Evolutionary conservation across 1,140 invertebrate genomes (phyloP).

Genomic region (Cherax quadricarinatus): DNA sequence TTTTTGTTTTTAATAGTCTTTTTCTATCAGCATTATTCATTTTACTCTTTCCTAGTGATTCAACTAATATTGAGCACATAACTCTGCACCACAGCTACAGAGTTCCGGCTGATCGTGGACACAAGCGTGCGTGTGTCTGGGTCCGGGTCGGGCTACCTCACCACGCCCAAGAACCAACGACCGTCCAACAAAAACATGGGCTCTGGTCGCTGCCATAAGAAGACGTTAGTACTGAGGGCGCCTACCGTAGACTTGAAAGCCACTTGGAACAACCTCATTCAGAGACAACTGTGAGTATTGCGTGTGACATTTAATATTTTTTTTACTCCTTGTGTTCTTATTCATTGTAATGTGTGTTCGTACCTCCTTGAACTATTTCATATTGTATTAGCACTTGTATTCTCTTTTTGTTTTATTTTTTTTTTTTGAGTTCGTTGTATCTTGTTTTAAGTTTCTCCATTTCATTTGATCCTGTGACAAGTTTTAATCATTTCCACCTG

Average conservation of each 20-base stretch:
- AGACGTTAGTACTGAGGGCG: conserved; percentile 85
- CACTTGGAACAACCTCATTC: conserved; percentile 91
- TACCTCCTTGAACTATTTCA: not conserved
- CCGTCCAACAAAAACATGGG: not conserved
- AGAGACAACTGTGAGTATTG: conserved; percentile 87
- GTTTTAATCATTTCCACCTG: too few relatives aligned
- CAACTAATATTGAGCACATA: too few relatives aligned
- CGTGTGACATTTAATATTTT: too few relatives aligned
- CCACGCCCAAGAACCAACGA: not conserved
- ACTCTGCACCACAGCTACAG: conserved; percentile 15
- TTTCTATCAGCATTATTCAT: too few relatives aligned
- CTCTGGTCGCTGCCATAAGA: conserved; percentile 76
- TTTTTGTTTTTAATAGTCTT: too few relatives aligned
- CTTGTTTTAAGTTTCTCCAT: too few relatives aligned
- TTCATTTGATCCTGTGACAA: too few relatives aligned
- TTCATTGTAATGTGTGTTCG: not conserved
- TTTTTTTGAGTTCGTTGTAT: too few relatives aligned
- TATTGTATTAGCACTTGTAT: not conserved
- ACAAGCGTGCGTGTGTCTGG: conserved; percentile 18
- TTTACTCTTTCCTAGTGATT: too few relatives aligned
- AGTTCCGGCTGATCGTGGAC: conserved; percentile 60
- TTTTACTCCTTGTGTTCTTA: not conserved
- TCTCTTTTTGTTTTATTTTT: too few relatives aligned
- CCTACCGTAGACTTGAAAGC: conserved; percentile 89
- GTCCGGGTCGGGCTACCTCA: conserved; percentile 31